Percentiles rank a stretch among this genome's conserved stretches.
phyloP scores from a whole-genome alignment of 2,888 invertebrate species.

The Acleris laterana region DNA sequence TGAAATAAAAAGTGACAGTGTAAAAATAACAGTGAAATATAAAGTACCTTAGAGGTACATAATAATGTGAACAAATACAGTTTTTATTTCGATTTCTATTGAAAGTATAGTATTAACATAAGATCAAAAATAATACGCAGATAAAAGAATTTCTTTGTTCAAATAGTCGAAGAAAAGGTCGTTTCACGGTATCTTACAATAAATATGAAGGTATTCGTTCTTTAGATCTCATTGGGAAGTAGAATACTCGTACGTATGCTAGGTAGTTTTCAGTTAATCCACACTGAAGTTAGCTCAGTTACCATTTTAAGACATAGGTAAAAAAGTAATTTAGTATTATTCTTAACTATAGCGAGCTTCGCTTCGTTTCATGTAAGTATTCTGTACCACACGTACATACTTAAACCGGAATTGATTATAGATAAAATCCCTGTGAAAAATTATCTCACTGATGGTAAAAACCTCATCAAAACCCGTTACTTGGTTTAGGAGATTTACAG shows the following conservation, averaged over 20 bases:
- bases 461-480: too few relatives aligned
- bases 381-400: too few relatives aligned
- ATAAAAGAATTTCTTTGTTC: constrained; percentile 10
- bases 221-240: constrained; percentile 7
- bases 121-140: constrained; percentile 18
- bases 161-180: constrained; percentile 11
- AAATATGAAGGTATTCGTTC: not conserved
- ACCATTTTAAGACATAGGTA: not conserved
- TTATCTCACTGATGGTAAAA: too few relatives aligned
- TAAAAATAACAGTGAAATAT: too few relatives aligned
- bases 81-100: not conserved
- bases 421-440: too few relatives aligned
- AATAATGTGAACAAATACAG: too few relatives aligned
- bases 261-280: constrained; percentile 19
- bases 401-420: too few relatives aligned
- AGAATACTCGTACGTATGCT: not conserved
- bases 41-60: too few relatives aligned
- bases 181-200: constrained; percentile 14
- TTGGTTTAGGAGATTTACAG: too few relatives aligned
- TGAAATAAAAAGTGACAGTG: too few relatives aligned
- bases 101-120: constrained; percentile 10
- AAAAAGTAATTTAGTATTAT: not conserved
- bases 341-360: too few relatives aligned
- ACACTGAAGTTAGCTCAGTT: not conserved
- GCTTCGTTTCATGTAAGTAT: too few relatives aligned